Evolutionary conservation across 2,797 vertebrate genomes (phyloP).

Genomic region (Tapirus indicus): DNA sequence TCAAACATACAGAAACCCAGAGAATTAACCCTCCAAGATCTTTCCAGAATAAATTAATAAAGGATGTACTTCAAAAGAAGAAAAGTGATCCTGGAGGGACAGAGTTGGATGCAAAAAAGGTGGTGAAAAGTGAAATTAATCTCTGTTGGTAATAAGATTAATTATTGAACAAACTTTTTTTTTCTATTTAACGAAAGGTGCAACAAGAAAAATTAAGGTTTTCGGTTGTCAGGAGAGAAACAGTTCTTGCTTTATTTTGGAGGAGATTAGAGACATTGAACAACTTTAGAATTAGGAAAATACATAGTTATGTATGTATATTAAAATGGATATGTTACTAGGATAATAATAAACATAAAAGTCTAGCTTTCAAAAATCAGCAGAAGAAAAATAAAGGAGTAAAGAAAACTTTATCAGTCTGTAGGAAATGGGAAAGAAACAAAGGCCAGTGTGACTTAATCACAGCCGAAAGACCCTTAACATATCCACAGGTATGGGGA

Average conservation of each 20-base stretch:
- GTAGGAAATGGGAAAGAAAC: not conserved
- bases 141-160: not conserved
- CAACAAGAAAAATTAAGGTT: not conserved
- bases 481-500: not conserved
- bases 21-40: not conserved
- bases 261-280: not conserved
- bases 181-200: not conserved
- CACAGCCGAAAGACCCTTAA: not conserved
- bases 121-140: not conserved
- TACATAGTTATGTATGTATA: not conserved
- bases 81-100: not conserved
- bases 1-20: not conserved
- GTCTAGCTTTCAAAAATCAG: slow-evolving; percentile 4
- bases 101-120: not conserved
- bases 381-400: not conserved
- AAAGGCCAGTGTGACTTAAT: not conserved
- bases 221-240: not conserved
- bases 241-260: not conserved
- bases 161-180: slow-evolving; percentile 13
- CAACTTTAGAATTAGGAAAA: slow-evolving; percentile 55
- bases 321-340: not conserved
- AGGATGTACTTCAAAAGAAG: not conserved
- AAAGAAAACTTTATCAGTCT: not conserved
- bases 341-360: slow-evolving; percentile 24
- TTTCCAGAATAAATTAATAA: not conserved